Evolutionary conservation across 2,888 invertebrate genomes (phyloP), one percentile per base, ranked within the genome.

Genomic region (Acleris sparsana): DNA sequence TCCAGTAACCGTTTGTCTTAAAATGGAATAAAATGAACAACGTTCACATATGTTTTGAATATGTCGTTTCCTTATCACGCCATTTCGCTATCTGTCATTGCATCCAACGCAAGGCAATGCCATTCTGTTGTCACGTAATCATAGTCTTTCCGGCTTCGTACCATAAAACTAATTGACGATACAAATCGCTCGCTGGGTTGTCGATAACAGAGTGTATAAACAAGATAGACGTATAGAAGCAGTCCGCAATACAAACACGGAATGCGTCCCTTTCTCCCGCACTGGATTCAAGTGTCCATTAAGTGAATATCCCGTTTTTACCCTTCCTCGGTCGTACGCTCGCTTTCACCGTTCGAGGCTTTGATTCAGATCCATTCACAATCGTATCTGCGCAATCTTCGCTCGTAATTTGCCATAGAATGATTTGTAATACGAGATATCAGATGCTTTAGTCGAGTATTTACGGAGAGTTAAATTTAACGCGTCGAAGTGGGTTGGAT

Each of bases 21-120:
- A 46, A 20, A 56, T 17, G 9, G 25, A 56, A 46, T 25, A 43
- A 46, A 44, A 39, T 43, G 16, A 43, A 56, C 22, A 46, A 53
- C 29, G 56, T 53, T 59, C 59, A 59, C 48, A 65, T 52, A 18
- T 58, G 18, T 18, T 49, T 49, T 16, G 44, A 29, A 43, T 49
- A 18, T 11, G 49, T 33, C 33, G 16, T 55, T 65, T 56, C 51
- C 55, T 60, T 65, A 65, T 65, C 65, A 65, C 16, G 60, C 51
- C 29, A 55, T 61, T 55, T 20, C 33, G 60, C 55, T 61, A 65
- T 65, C 65, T 65, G 65, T 65, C 65, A 61, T 61, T 65, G 65
- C 60, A 44, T 55, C 11, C 55, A n/a, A 61, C 65, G 65, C 55
- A 60, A 53, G 33, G 13, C 58, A 56, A 53, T 53, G 65, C 55